These are phyloP conservation scores for Hyppa rectilinea DNA, from an alignment of 2,888 invertebrate genomes.

Conservation along the genomic window DNA sequence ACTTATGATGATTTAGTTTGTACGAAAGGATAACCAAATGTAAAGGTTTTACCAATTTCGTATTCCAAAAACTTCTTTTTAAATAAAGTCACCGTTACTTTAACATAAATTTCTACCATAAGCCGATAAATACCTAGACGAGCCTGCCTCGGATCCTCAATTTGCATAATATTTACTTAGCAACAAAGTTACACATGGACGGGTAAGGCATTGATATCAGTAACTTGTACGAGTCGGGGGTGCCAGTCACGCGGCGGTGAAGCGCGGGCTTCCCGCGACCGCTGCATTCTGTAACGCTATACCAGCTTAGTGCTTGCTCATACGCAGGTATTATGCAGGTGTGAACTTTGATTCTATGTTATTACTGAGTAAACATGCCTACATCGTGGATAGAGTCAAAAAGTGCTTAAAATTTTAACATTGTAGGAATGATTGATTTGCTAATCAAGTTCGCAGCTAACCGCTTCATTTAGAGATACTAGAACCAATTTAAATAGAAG, in stretches of 20 bases:
- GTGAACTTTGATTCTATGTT: constrained; percentile 12
- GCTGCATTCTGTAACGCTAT: constrained; percentile 42
- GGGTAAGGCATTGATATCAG: constrained; percentile 1
- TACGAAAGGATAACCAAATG: too few species aligned
- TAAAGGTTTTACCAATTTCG: too few species aligned
- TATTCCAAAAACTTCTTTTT: too few species aligned
- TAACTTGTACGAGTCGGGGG: constrained; percentile 27
- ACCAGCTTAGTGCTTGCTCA: constrained; percentile 22
- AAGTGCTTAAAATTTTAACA: neutral
- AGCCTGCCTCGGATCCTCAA: too few species aligned
- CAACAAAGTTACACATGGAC: constrained; percentile 16
- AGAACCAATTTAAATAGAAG: neutral
- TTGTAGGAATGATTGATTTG: neutral
- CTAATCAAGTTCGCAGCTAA: neutral
- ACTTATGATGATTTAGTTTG: too few species aligned
- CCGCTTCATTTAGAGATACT: neutral
- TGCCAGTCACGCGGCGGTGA: constrained; percentile 32
- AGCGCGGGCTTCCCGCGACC: constrained; percentile 24
- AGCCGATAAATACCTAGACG: too few species aligned
- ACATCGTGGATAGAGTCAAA: neutral
- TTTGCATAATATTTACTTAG: neutral
- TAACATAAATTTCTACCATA: too few species aligned
- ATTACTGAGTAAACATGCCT: neutral
- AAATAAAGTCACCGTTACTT: too few species aligned
- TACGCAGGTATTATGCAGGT: constrained; percentile 17